Percentiles rank a stretch among this genome's conserved stretches.
These are phyloP conservation scores for Drosophila pseudotakahashii DNA, from an alignment of 2,888 invertebrate species.

Conservation along the genomic window DNA sequence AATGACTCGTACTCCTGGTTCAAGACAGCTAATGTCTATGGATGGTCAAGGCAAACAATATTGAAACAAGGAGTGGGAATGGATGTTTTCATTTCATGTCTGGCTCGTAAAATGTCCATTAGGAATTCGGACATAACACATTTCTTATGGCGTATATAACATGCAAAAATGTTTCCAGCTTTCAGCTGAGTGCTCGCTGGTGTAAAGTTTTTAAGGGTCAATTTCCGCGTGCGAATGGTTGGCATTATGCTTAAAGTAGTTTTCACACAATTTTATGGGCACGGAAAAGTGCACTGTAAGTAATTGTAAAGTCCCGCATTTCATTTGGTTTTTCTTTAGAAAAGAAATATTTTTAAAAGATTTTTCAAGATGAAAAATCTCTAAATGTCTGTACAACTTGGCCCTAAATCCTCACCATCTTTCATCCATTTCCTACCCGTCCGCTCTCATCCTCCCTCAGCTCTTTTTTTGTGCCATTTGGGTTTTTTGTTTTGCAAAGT, in stretches of 20 bases:
- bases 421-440: slow-evolving; percentile 13
- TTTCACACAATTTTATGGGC: slow-evolving; percentile 1
- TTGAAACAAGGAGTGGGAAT: background rate
- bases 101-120: slow-evolving; percentile 82
- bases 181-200: slow-evolving; percentile 43
- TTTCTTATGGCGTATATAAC: slow-evolving; percentile 55
- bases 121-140: slow-evolving; percentile 72
- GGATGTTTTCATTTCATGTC: slow-evolving; percentile 27
- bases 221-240: slow-evolving; percentile 16
- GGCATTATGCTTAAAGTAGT: slow-evolving; percentile 14
- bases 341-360: too few relatives aligned
- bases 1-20: slow-evolving; percentile 73
- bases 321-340: background rate
- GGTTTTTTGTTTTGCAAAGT: slow-evolving; percentile 81
- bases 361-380: too few relatives aligned
- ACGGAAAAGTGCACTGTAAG: background rate
- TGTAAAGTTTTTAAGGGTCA: slow-evolving; percentile 63
- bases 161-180: slow-evolving; percentile 69
- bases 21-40: slow-evolving; percentile 4
- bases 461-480: slow-evolving; percentile 54
- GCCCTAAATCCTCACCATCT: slow-evolving; percentile 7
- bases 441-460: slow-evolving; percentile 13
- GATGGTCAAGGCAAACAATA: slow-evolving; percentile 26
- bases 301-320: background rate
- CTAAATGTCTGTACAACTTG: background rate